Evolutionary conservation across 2,888 invertebrate genomes (phyloP).

Genomic region (Neuroscelio doddi): DNA sequence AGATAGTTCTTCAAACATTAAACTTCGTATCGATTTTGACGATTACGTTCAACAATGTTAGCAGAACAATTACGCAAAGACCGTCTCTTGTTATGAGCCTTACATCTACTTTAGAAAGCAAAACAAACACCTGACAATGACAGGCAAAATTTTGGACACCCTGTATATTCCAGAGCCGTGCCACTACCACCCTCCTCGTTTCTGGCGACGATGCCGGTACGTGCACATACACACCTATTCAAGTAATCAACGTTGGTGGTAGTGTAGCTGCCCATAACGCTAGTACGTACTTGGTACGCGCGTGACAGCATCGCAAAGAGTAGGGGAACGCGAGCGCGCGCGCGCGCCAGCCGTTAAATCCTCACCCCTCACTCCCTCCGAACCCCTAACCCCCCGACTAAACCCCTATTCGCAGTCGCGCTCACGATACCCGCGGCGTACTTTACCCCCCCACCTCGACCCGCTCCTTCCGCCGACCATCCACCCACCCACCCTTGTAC

Average conservation of each 20-base stretch:
- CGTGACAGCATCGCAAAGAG: constrained; percentile 45
- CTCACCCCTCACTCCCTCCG: constrained; percentile 19
- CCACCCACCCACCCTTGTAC: constrained; percentile 49
- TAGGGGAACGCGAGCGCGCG: constrained; percentile 45
- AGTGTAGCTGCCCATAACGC: constrained; percentile 44
- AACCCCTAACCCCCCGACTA: constrained; percentile 23
- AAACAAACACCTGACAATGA: constrained; percentile 3
- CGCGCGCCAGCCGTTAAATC: constrained; percentile 38
- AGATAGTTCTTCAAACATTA: too few species aligned
- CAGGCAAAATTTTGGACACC: constrained; percentile 28
- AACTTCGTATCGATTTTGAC: too few species aligned
- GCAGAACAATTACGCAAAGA: background rate
- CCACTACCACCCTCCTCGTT: constrained; percentile 37
- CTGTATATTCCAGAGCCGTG: constrained; percentile 32
- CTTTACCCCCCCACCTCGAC: constrained; percentile 28
- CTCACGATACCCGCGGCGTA: constrained; percentile 49
- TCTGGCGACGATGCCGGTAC: constrained; percentile 32
- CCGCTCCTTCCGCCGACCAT: constrained; percentile 35
- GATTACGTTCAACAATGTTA: too few species aligned
- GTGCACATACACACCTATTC: constrained; percentile 21
- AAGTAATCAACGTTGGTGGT: constrained; percentile 38
- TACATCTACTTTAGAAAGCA: background rate
- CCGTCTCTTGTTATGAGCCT: background rate
- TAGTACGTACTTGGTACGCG: constrained; percentile 44
- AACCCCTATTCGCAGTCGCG: constrained; percentile 49